These are phyloP conservation scores for Gallinago stenura DNA, from an alignment of 2,797 vertebrate genomes.

Conservation along the genomic window DNA sequence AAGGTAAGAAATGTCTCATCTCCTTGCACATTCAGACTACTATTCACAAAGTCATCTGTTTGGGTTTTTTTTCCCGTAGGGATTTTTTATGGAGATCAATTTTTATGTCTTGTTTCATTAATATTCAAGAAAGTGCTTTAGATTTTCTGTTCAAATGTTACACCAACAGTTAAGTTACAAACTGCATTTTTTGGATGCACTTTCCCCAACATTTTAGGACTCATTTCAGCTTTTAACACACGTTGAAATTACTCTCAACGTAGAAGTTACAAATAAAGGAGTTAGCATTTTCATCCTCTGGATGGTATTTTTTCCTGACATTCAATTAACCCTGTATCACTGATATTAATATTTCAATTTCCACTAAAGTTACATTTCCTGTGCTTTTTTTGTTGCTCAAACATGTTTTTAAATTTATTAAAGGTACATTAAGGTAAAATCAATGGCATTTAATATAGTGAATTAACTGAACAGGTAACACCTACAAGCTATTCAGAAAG, in stretches of 20 bases:
- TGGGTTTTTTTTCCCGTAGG: neutral
- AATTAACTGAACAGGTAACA: slow-evolving; percentile 63
- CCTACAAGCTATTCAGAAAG: slow-evolving; percentile 24
- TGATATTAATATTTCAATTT: slow-evolving; percentile 61
- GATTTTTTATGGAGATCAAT: slow-evolving; percentile 15
- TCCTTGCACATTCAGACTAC: neutral
- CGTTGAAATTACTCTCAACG: slow-evolving; percentile 24
- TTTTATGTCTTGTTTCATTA: neutral
- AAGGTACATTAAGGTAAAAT: slow-evolving; percentile 12
- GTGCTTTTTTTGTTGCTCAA: slow-evolving; percentile 9
- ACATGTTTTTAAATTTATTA: slow-evolving; percentile 32
- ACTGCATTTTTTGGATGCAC: neutral
- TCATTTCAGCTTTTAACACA: slow-evolving; percentile 35
- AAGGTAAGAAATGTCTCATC: neutral
- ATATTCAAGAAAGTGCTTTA: neutral
- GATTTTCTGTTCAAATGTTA: slow-evolving; percentile 1
- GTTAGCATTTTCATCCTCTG: slow-evolving; percentile 18
- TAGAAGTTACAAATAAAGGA: slow-evolving; percentile 16
- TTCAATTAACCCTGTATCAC: slow-evolving; percentile 69
- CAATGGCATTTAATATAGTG: neutral
- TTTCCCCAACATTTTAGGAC: neutral
- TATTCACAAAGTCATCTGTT: slow-evolving; percentile 1
- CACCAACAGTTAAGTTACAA: neutral
- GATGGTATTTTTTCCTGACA: slow-evolving; percentile 48
- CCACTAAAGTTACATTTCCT: slow-evolving; percentile 32